Evolutionary conservation across 2,797 vertebrate genomes (phyloP).

Genomic region (Oryzias sinensis): DNA sequence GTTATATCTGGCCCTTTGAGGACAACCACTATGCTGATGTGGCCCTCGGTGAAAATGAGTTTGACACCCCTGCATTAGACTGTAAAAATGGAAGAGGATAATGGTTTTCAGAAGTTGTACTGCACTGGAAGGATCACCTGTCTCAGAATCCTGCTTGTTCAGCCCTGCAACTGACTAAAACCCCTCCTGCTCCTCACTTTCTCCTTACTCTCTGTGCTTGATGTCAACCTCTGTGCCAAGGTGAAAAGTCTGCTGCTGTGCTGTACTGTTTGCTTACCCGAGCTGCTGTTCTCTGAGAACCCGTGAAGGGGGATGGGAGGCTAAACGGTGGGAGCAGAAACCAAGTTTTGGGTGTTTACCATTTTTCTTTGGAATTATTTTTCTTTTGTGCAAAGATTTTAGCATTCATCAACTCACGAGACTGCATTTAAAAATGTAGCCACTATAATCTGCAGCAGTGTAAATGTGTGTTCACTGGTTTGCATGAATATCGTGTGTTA

Average conservation of each 20-base stretch:
- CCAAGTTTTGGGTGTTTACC: constrained; percentile 1
- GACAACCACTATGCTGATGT: too few relatives aligned
- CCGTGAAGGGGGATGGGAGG: constrained; percentile 35
- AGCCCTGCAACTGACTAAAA: constrained; percentile 13
- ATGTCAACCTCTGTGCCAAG: constrained; percentile 54
- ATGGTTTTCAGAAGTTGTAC: neutral
- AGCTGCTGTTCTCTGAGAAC: constrained; percentile 55
- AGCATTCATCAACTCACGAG: neutral
- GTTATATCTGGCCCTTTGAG: too few relatives aligned
- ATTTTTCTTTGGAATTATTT: neutral
- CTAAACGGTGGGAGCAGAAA: constrained; percentile 39
- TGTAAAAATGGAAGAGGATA: neutral
- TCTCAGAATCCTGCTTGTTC: constrained; percentile 45
- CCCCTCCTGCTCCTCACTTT: constrained; percentile 15
- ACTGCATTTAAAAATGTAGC: too few relatives aligned
- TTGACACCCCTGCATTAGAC: neutral
- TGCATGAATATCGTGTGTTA: constrained; percentile 9
- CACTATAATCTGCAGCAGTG: too few relatives aligned
- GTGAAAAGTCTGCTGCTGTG: constrained; percentile 55
- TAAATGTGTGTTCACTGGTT: too few relatives aligned
- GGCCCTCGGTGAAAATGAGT: too few relatives aligned
- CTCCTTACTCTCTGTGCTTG: constrained; percentile 11
- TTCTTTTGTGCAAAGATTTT: neutral
- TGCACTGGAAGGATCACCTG: neutral
- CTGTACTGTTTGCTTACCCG: constrained; percentile 60